Percentiles rank a stretch among this genome's conserved stretches.
phyloP scores from a whole-genome alignment of 2,888 invertebrate genomes.

The Ichneumon xanthorius region DNA sequence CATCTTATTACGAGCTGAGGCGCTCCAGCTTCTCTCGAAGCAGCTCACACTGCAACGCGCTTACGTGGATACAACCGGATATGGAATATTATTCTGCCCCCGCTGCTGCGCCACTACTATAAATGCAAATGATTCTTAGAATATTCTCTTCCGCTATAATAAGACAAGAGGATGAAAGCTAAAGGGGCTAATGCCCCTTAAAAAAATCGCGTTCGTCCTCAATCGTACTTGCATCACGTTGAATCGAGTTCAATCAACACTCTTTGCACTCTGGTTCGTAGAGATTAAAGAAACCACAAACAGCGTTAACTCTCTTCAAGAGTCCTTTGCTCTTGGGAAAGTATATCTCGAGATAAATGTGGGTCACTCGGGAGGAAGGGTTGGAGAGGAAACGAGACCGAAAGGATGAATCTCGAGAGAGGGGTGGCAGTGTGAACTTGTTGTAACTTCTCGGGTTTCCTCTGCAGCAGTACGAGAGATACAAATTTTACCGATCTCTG shows the following conservation, averaged over 20 bases:
- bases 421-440: conserved; percentile 13
- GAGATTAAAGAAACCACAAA: not conserved
- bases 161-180: conserved; percentile 1
- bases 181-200: not conserved
- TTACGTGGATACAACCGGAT: conserved; percentile 7
- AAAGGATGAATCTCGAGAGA: conserved; percentile 34
- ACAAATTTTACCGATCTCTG: conserved; percentile 39
- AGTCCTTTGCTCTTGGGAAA: conserved; percentile 25
- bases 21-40: conserved; percentile 18
- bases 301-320: not conserved
- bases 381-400: conserved; percentile 15
- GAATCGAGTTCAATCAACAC: not conserved
- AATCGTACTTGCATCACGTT: not conserved
- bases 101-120: conserved; percentile 63
- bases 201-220: not conserved
- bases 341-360: conserved; percentile 38
- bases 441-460: conserved; percentile 46
- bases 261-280: not conserved
- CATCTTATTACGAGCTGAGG: conserved; percentile 67
- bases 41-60: conserved; percentile 45
- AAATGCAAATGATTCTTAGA: conserved; percentile 68
- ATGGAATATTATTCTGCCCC: conserved; percentile 43
- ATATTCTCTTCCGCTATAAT: conserved; percentile 25
- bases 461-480: conserved; percentile 29
- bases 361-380: conserved; percentile 5